Conservation (phyloP, 2,797 vertebrate genomes). For the Eupleurogrammus muticus region DNA sequence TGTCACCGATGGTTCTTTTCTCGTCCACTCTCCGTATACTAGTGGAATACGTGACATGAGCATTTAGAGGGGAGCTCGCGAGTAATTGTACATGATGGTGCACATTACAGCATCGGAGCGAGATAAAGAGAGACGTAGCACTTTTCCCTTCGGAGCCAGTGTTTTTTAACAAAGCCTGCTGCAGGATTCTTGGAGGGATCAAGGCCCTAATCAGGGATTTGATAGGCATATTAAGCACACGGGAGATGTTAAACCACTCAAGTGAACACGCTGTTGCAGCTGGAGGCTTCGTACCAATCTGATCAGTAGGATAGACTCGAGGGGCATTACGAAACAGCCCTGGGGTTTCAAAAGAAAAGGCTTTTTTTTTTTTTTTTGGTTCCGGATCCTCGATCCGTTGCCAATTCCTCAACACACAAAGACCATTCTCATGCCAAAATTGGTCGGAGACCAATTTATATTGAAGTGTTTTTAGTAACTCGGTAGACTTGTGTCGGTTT, state of each 20-base stretch:
- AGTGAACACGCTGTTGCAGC: conserved; percentile 66
- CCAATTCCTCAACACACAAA: conserved; percentile 66
- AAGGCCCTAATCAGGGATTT: conserved; percentile 76
- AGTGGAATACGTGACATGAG: conserved; percentile 31
- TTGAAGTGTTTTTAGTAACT: conserved; percentile 68
- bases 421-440: conserved; percentile 72
- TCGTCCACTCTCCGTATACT: conserved; percentile 26
- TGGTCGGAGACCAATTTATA: conserved; percentile 64
- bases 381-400: conserved; percentile 42
- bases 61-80: conserved; percentile 19
- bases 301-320: conserved; percentile 41
- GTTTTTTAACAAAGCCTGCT: conserved; percentile 48
- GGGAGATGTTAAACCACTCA: conserved; percentile 74
- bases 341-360: conserved; percentile 29
- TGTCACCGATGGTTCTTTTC: conserved; percentile 17
- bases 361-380: too few relatives aligned
- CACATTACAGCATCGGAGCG: conserved; percentile 50
- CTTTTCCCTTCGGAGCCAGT: conserved; percentile 66
- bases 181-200: conserved; percentile 69
- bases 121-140: conserved; percentile 61
- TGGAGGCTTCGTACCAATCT: conserved; percentile 45
- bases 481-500: conserved; percentile 69
- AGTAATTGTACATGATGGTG: conserved; percentile 45
- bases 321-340: conserved; percentile 48
- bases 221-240: conserved; percentile 63